Evolutionary conservation across 2,797 vertebrate species (phyloP).

Genomic region (Glyptemys insculpta): DNA sequence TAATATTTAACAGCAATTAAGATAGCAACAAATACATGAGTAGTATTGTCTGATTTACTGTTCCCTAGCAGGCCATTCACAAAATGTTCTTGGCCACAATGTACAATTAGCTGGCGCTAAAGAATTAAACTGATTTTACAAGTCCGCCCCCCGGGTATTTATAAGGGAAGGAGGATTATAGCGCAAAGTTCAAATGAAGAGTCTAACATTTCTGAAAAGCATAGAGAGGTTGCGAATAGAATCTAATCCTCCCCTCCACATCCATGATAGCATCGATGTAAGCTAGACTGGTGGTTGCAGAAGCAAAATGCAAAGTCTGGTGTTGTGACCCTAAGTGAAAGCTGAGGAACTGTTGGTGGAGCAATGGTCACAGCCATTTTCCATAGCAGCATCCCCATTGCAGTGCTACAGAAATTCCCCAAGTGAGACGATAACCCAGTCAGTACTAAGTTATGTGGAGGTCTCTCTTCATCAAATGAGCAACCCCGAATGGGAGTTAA

Average conservation of each 20-base stretch:
- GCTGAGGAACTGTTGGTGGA: background rate
- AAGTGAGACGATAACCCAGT: background rate
- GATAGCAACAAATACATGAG: conserved; percentile 40
- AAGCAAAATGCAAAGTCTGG: background rate
- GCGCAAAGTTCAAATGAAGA: background rate
- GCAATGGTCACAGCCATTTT: background rate
- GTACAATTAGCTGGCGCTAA: background rate
- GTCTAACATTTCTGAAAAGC: background rate
- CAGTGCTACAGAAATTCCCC: background rate
- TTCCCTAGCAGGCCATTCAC: background rate
- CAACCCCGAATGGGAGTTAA: background rate
- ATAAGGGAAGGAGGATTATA: background rate
- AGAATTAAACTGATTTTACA: background rate
- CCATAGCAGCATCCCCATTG: background rate
- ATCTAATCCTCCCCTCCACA: background rate
- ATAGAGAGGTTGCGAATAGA: background rate
- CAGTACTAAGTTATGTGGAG: background rate
- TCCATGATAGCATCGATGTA: background rate
- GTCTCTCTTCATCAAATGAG: background rate
- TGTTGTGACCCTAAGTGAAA: background rate
- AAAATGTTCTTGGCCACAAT: conserved; percentile 23
- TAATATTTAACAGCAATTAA: conserved; percentile 64
- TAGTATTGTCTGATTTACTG: conserved; percentile 41
- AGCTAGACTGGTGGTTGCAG: background rate
- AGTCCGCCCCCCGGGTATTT: background rate